Evolutionary conservation across 2,113 vertebrate genomes (phyloP).

Genomic region (Hippoglossus stenolepis): DNA sequence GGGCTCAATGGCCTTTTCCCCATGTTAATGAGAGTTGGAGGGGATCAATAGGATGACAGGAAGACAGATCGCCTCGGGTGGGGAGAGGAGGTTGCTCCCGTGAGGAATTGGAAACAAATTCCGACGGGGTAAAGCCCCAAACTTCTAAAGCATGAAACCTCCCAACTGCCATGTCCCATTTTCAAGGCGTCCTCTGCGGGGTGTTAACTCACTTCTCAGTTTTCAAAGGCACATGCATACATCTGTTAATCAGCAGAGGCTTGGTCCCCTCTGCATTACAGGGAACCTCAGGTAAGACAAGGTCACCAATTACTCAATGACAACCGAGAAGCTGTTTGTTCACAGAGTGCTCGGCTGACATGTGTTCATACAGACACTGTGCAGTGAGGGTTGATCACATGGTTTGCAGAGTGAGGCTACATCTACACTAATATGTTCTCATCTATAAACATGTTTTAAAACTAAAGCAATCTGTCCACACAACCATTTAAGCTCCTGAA

Average conservation of each 20-base stretch:
- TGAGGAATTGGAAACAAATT: conserved; percentile 67
- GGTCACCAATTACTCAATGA: conserved; percentile 40
- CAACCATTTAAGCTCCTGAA: too few relatives aligned
- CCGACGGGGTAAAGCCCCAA: conserved; percentile 40
- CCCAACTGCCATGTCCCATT: conserved; percentile 2
- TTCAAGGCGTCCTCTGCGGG: conserved; percentile 4
- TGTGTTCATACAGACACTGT: not conserved
- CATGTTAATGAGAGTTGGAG: conserved; percentile 76
- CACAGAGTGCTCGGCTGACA: not conserved
- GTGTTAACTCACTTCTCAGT: not conserved
- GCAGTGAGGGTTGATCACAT: conserved; percentile 9
- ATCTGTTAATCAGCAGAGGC: conserved; percentile 30
- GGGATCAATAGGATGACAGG: conserved; percentile 80
- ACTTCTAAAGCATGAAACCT: conserved; percentile 41
- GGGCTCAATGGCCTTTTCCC: conserved; percentile 54
- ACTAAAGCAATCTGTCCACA: too few relatives aligned
- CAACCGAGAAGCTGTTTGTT: conserved; percentile 31
- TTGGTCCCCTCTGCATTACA: conserved; percentile 19
- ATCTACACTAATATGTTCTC: too few relatives aligned
- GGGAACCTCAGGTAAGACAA: conserved; percentile 30
- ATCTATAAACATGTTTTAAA: too few relatives aligned
- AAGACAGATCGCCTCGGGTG: conserved; percentile 75
- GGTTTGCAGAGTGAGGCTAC: not conserved
- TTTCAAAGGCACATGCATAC: conserved; percentile 5
- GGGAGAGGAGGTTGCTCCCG: conserved; percentile 38